Evolutionary conservation across 2,113 vertebrate genomes (phyloP), one percentile per base, ranked within the genome.

Genomic region (Manacus vitellinus): DNA sequence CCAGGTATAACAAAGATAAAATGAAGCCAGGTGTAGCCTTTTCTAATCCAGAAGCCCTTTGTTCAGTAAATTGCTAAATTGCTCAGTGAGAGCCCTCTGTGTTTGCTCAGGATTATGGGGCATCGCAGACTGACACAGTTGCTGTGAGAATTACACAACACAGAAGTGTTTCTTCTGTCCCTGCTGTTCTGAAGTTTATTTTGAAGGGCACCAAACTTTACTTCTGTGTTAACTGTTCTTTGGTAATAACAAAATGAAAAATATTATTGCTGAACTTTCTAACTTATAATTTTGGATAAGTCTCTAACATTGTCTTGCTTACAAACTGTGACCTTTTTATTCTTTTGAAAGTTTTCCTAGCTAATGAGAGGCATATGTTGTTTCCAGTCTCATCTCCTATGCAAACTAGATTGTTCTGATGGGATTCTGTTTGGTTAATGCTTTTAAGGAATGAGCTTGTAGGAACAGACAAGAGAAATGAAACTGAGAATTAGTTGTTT

Each of bases 341-440:
- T 88, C 27, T 79, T 94, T 21, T 46, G 84, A 9, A 89, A 81
- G 52, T 74, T 35, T 88, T 84, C 68, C 61, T 33, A 7, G 55
- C 7, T 96, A 84, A 89, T 78, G 76, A 89, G 94, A 81, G 43
- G 30, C 77, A 72, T 95, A 89, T 81, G 46, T 93, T 44, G 27
- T 55, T 93, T 39, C 65, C 39, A 75, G 47, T 41, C 92, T 94
- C 65, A 63, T 94, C 77, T 95, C 39, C 87, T 93, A 47, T 87
- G 95, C 87, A 93, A 94, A 89, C 65, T 30, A 74, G 73, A 78
- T 94, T 89, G 80, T 96, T 91, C 72, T 94, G 92, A 46, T 89
- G 80, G 65, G 80, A 59, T 81, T 91, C 51, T 78, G 18, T 91
- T 87, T 3, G 5, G 47, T 74, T 87, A 59, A 17, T 85, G 61